Conservation (phyloP, 2,888 invertebrate genomes). For the Amphimallon solstitiale region DNA sequence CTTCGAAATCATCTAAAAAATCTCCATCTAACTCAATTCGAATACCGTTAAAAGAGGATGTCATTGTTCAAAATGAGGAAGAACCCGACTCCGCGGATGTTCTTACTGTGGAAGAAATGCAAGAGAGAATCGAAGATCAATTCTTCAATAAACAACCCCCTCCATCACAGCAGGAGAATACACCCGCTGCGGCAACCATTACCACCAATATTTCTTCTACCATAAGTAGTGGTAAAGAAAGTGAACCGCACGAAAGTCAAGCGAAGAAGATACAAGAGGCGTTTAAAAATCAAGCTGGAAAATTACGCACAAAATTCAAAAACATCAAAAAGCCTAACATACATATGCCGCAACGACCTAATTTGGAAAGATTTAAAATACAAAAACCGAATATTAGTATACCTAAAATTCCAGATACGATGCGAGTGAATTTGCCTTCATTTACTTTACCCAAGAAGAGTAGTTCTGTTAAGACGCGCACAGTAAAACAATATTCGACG, state of each 20-base stretch:
- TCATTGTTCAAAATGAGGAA: constrained; percentile 61
- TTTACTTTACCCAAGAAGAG: constrained; percentile 62
- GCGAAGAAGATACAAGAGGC: constrained; percentile 70
- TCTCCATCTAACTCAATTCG: constrained; percentile 39
- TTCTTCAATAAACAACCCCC: constrained; percentile 67
- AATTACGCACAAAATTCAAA: constrained; percentile 69
- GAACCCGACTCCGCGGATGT: constrained; percentile 57
- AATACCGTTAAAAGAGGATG: constrained; percentile 60
- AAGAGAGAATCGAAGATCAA: constrained; percentile 68
- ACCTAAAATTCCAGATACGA: constrained; percentile 71
- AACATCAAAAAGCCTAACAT: constrained; percentile 68
- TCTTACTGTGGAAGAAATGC: constrained; percentile 63
- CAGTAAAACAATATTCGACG: constrained; percentile 63
- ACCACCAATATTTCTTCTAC: constrained; percentile 39
- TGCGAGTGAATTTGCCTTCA: constrained; percentile 72
- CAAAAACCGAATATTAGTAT: constrained; percentile 70
- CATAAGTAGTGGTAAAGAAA: constrained; percentile 42
- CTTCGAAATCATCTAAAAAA: constrained; percentile 34
- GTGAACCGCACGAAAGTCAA: constrained; percentile 54
- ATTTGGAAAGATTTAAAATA: constrained; percentile 63
- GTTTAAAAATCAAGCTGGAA: constrained; percentile 76
- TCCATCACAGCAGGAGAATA: constrained; percentile 68
- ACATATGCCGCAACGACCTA: constrained; percentile 69
- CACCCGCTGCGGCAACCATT: constrained; percentile 32
- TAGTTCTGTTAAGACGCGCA: constrained; percentile 57